Percentiles rank a stretch among this genome's conserved stretches.
These are phyloP conservation scores for Leucophora obtusa DNA, from an alignment of 2,888 invertebrate genomes.

Conservation along the genomic window DNA sequence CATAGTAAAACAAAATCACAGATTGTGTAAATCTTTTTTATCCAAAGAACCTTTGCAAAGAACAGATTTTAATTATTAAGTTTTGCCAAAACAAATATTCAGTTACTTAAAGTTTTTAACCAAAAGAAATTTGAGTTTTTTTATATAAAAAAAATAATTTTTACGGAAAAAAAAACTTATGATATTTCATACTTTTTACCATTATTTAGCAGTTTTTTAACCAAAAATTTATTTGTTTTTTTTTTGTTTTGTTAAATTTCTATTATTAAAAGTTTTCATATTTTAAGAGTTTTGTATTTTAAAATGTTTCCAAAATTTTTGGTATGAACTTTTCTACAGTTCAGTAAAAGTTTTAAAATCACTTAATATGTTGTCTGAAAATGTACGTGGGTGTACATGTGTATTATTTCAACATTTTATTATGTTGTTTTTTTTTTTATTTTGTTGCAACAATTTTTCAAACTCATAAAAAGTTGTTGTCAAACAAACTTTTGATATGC, in stretches of 20 bases:
- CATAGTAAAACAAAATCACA: too few relatives aligned
- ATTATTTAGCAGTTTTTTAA: not conserved
- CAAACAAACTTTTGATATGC: constrained; percentile 52
- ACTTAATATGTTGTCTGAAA: constrained; percentile 39
- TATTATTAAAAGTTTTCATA: not conserved
- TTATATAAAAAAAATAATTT: not conserved
- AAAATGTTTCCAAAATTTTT: constrained; percentile 31
- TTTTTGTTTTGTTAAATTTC: constrained; percentile 10
- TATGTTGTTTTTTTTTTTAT: constrained; percentile 8
- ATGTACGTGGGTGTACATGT: not conserved
- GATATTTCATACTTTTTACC: not conserved
- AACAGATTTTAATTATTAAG: not conserved
- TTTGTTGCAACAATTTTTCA: constrained; percentile 52
- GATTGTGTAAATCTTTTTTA: not conserved
- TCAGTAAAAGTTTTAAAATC: constrained; percentile 49
- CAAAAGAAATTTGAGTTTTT: not conserved
- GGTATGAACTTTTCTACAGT: constrained; percentile 43
- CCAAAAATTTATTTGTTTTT: not conserved
- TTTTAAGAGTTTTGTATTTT: constrained; percentile 1
- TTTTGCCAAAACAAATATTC: not conserved
- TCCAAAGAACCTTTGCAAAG: not conserved
- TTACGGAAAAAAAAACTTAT: not conserved
- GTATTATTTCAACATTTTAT: constrained; percentile 1
- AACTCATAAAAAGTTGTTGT: constrained; percentile 48
- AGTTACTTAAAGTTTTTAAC: not conserved